Evolutionary conservation across 2,888 invertebrate genomes (phyloP).

Genomic region (Plagiodera versicolora): DNA sequence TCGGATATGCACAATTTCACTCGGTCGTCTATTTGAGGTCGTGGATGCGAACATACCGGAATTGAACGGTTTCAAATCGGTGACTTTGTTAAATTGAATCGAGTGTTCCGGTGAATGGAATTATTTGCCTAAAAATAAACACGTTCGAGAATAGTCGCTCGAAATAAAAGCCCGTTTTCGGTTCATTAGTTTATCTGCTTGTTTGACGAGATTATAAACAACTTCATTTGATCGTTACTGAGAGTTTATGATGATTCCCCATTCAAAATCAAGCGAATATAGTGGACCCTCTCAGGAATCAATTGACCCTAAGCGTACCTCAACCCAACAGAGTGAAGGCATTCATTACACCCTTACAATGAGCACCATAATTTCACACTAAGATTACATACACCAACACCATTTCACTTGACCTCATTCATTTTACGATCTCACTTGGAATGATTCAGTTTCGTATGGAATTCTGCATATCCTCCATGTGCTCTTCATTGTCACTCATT

Average conservation of each 20-base stretch:
- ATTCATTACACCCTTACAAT: constrained; percentile 56
- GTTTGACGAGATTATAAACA: no score
- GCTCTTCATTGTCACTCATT: background rate
- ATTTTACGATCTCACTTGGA: constrained; percentile 34
- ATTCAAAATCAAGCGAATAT: background rate
- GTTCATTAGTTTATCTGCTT: no score
- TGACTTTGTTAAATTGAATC: background rate
- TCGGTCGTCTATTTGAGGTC: no score
- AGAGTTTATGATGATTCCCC: background rate
- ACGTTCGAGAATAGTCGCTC: background rate
- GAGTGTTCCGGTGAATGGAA: background rate
- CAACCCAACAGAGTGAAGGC: constrained; percentile 47
- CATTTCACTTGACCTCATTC: constrained; percentile 42
- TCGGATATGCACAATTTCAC: no score
- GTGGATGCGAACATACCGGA: background rate
- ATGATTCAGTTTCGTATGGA: constrained; percentile 11
- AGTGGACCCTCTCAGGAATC: constrained; percentile 9
- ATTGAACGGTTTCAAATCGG: background rate
- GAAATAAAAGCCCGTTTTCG: background rate
- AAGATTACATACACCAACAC: constrained; percentile 51
- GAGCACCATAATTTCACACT: constrained; percentile 54
- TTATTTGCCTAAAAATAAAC: background rate
- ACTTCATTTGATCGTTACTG: background rate
- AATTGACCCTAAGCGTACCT: constrained; percentile 31
- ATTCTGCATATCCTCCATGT: constrained; percentile 9